Evolutionary conservation across 2,888 invertebrate species (phyloP).

Genomic region (Rosalia funebris): DNA sequence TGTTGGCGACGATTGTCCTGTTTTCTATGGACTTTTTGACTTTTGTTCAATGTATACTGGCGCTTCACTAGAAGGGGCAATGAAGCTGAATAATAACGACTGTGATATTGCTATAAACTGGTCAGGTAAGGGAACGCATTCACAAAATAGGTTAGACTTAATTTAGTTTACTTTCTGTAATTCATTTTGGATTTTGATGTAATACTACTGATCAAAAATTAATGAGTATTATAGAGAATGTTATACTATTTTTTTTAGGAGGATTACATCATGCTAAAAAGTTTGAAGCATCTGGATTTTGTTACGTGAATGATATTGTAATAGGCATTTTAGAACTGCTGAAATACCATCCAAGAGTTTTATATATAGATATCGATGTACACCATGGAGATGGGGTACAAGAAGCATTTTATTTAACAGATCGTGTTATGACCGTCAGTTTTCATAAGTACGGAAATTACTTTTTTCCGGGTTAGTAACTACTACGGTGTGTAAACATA

Average conservation of each 20-base stretch:
- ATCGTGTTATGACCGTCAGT: slow-evolving; percentile 98
- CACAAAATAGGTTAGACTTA: too few species aligned
- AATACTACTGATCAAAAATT: too few species aligned
- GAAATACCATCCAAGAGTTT: slow-evolving; percentile 91
- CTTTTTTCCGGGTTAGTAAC: slow-evolving; percentile 86
- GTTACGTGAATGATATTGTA: slow-evolving; percentile 99
- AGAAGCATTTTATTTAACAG: slow-evolving; percentile 97
- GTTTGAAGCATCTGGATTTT: slow-evolving; percentile 98
- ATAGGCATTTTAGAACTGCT: slow-evolving; percentile 95
- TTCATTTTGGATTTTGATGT: too few species aligned
- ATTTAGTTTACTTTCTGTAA: too few species aligned
- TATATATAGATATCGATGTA: slow-evolving; percentile 99
- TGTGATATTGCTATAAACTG: slow-evolving; percentile 99
- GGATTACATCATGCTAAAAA: slow-evolving; percentile 99
- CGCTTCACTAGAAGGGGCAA: slow-evolving; percentile 96
- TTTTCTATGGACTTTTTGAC: slow-evolving; percentile 96
- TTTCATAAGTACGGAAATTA: slow-evolving; percentile 99
- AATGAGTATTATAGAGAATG: too few species aligned
- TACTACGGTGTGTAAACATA: neutral
- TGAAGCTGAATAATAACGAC: slow-evolving; percentile 92
- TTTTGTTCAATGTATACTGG: slow-evolving; percentile 99
- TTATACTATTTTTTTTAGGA: slow-evolving; percentile 60
- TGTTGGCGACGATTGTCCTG: slow-evolving; percentile 97
- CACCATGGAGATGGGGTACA: slow-evolving; percentile 98
- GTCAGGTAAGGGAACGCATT: slow-evolving; percentile 84